A percentile compares a stretch with the other conserved stretches of the same genome.
phyloP scores from a whole-genome alignment of 2,797 vertebrate species.

The Labroides dimidiatus region DNA sequence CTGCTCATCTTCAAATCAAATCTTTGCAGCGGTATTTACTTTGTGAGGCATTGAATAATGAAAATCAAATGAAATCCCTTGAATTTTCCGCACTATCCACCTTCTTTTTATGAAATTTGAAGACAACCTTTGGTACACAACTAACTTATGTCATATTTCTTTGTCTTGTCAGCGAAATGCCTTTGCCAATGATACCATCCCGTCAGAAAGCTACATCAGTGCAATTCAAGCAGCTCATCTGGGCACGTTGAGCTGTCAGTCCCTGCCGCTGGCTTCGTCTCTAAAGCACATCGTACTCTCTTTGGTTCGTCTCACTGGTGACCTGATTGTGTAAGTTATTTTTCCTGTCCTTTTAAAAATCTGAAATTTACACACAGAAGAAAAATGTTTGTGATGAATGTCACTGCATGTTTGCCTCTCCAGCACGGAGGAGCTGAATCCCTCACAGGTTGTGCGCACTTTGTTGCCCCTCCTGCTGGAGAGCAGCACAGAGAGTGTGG shows the following conservation, averaged over 20 bases:
- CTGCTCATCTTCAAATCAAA: too few species aligned
- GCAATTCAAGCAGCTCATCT: slow-evolving; percentile 97
- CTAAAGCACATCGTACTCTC: slow-evolving; percentile 97
- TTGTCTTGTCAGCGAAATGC: slow-evolving; percentile 89
- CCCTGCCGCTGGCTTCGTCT: slow-evolving; percentile 92
- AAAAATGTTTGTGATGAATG: background rate
- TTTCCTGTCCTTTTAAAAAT: background rate
- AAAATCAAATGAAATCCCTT: too few species aligned
- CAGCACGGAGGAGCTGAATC: slow-evolving; percentile 94
- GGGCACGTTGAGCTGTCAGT: slow-evolving; percentile 95
- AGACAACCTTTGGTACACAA: background rate
- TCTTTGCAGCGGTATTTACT: too few species aligned
- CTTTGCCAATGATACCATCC: slow-evolving; percentile 98
- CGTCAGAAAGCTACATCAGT: slow-evolving; percentile 97
- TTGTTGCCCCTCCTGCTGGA: slow-evolving; percentile 95
- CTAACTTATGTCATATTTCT: background rate
- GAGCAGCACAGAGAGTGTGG: slow-evolving; percentile 95
- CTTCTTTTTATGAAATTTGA: too few species aligned
- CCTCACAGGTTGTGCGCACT: slow-evolving; percentile 90
- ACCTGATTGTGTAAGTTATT: slow-evolving; percentile 95
- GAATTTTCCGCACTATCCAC: too few species aligned
- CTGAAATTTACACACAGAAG: background rate
- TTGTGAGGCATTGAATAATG: too few species aligned
- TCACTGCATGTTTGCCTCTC: slow-evolving; percentile 24
- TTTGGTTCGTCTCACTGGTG: slow-evolving; percentile 93